Percentiles rank a stretch among this genome's conserved stretches.
Conservation (phyloP, 2,888 invertebrate species). For the Andricus quercusramuli region DNA sequence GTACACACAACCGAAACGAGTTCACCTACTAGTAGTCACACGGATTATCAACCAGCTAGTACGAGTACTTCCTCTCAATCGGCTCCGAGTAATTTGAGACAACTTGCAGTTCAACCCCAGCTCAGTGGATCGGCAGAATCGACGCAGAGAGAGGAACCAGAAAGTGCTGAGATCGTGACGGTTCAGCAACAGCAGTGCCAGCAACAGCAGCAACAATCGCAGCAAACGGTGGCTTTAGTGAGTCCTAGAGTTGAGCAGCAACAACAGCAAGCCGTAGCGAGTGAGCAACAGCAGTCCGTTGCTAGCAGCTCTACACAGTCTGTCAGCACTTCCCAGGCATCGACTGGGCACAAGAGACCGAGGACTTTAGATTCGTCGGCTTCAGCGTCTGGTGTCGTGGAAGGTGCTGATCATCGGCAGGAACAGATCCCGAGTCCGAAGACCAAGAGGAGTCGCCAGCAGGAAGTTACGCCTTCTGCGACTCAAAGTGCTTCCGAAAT, state of each 20-base stretch:
- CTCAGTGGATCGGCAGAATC: constrained; percentile 79
- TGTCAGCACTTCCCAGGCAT: constrained; percentile 84
- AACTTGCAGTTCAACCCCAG: constrained; percentile 84
- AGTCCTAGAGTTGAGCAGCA: constrained; percentile 70
- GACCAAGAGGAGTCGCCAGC: constrained; percentile 69
- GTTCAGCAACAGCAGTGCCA: constrained; percentile 60
- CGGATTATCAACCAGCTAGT: constrained; percentile 92
- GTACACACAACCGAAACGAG: constrained; percentile 80
- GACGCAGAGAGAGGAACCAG: constrained; percentile 81
- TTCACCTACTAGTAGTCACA: constrained; percentile 87
- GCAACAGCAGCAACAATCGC: constrained; percentile 67
- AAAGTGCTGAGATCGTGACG: constrained; percentile 76
- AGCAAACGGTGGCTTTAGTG: constrained; percentile 75
- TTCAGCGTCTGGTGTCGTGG: constrained; percentile 69
- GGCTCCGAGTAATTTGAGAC: constrained; percentile 81
- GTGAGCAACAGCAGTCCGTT: constrained; percentile 76
- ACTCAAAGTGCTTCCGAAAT: constrained; percentile 74
- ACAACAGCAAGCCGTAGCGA: constrained; percentile 67
- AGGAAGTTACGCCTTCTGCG: constrained; percentile 68
- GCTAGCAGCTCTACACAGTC: constrained; percentile 83
- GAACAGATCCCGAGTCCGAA: constrained; percentile 73
- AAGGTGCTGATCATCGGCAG: constrained; percentile 70
- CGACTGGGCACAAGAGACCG: constrained; percentile 81
- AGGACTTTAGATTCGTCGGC: constrained; percentile 77
- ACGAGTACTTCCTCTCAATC: constrained; percentile 83